Base-by-base conservation (phyloP, 2,113 vertebrate genomes). In the Phrynosoma platyrhinos region DNA sequence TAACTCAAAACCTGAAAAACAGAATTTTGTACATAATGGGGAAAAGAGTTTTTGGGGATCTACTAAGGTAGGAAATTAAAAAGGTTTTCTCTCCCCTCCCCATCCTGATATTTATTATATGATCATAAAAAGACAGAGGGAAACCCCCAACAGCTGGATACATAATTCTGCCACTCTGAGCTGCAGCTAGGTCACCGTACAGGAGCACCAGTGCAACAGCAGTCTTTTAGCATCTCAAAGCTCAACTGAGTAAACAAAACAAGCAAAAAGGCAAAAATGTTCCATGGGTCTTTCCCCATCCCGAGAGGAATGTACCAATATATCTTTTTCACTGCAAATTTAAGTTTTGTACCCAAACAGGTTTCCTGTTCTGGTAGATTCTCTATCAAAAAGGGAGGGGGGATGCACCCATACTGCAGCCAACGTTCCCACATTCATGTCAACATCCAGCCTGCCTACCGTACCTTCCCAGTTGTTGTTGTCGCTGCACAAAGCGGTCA, bases 401-500 rank as follows among this genome's bases (percentile, higher is more conserved):
- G 40, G 9, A 66, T 13, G 36, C 32, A 75, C 1, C 14, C 40
- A 64, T 3, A 18, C 6, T 5, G 3, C 14, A 10, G 13, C 16
- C 20, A 55, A 82, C 21, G 3, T 91, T 90, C 80, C 80, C 76
- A 23, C 18, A 52, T 55, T 86, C 42, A 25, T 72, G 88, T 5
- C 1, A 86, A 1, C 83, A 77, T 53, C 76, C 12, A 82, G 40
- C 82, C 77, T 7, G 20, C 9, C 13, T 87, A 47, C 79, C 89
- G 85, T 97, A 99, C 99, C 99, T 98, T 97, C 98, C 98, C 98
- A 99, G 74, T 32, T 88, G 32, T n/a, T 88, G n/a, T 91, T 97
- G 94, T 98, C 97, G 92, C 98, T 97, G 1, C 97, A 97, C 90
- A 99, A 94, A 0, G 97, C 91, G 25, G 98, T 97, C 96, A 99